A percentile compares a stretch with the other conserved stretches of the same genome.
These are phyloP conservation scores for Metalampra italica DNA, from an alignment of 2,888 invertebrate genomes.

Conservation along the genomic window DNA sequence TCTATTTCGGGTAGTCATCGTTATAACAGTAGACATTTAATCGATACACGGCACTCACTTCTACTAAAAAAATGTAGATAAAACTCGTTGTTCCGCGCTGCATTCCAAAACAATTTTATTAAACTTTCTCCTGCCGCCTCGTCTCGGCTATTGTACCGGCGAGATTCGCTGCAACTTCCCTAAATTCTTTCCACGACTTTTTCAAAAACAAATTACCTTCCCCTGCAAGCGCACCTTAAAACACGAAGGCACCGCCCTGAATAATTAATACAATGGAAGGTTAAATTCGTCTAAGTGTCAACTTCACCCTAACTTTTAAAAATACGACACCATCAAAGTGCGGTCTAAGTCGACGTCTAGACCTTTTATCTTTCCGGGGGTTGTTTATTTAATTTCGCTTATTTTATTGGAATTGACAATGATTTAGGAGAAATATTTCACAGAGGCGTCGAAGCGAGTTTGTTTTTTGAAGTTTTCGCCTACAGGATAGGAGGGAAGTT, in stretches of 20 bases:
- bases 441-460: slow-evolving; percentile 36
- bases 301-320: slow-evolving; percentile 73
- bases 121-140: slow-evolving; percentile 50
- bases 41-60: slow-evolving; percentile 50
- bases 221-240: slow-evolving; percentile 68
- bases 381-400: slow-evolving; percentile 73
- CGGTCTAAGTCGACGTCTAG: slow-evolving; percentile 65
- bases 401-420: slow-evolving; percentile 74
- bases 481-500: slow-evolving; percentile 36
- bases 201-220: slow-evolving; percentile 68
- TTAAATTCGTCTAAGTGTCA: slow-evolving; percentile 76
- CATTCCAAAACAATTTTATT: slow-evolving; percentile 73
- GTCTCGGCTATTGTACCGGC: slow-evolving; percentile 45
- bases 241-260: slow-evolving; percentile 70
- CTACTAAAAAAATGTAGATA: slow-evolving; percentile 9
- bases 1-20: no score
- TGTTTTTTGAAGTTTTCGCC: slow-evolving; percentile 22
- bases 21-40: slow-evolving; percentile 14
- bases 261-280: slow-evolving; percentile 78
- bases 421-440: slow-evolving; percentile 61
- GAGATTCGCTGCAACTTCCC: slow-evolving; percentile 57
- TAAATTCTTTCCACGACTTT: slow-evolving; percentile 62
- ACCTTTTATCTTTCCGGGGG: slow-evolving; percentile 70
- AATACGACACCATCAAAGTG: slow-evolving; percentile 74
- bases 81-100: slow-evolving; percentile 62